Evolutionary conservation across 2,113 vertebrate genomes (phyloP), one percentile per base, ranked within the genome.

Genomic region (Alaudala cheleensis): DNA sequence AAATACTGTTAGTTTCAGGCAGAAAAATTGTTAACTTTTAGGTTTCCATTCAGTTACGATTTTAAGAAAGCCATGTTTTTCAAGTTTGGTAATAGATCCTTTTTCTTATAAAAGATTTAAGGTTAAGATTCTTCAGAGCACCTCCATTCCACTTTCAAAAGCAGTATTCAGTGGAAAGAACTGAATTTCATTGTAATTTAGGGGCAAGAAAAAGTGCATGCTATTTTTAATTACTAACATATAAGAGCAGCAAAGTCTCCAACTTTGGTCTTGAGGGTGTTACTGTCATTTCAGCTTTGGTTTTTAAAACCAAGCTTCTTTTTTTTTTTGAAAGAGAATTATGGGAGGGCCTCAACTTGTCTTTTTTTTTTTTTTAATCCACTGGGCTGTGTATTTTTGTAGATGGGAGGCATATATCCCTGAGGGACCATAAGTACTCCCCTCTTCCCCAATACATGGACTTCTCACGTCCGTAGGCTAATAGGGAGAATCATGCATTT

Each of bases 331-430:
- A 78, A 62, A 74, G 24, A 5, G 8, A 79, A 42, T 76, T 56
- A 37, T 49, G 25, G 73, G 26, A 70, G 12, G 21, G 4, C 2
- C 9, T 1, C 4, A 4, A 2, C 3, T 34, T 44, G 7, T 49
- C 37, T 11, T 10, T 15, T 23, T 21, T 21, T 61, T 51, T 25
- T 67, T 26, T 67, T 71, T 7, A 8, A 11, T 8, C 20, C 9
- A 51, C 14, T 65, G 26, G 58, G 13, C 39, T 45, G 10, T 51
- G 4, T 51, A 4, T 53, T 71, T 84, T 74, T 87, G 61, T 67
- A 64, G n/a, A 34, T 56, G 56, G 40, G 33, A 74, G 45, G 7
- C 5, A 1, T 23, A 18, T 57, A 15, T 81, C 18, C 14, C 25
- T 51, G 42, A 62, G 53, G 47, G 20, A 44, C 57, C 7, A 1